Base-by-base conservation (phyloP, 2,113 vertebrate genomes). In the Hoplias malabaricus region DNA sequence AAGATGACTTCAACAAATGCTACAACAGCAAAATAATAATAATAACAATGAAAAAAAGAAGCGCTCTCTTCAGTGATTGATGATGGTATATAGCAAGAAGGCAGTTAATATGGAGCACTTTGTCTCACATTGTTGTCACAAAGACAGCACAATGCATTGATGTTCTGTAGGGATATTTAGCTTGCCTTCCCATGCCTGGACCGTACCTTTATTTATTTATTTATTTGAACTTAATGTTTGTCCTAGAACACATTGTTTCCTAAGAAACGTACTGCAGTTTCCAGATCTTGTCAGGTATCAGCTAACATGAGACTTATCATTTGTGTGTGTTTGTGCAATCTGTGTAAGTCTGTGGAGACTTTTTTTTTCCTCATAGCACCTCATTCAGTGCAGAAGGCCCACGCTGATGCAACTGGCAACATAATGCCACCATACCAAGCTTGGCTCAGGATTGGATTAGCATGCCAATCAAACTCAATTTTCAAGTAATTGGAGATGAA, bases 41-140 rank as follows among this genome's bases (percentile, higher is more conserved):
- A 80, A 84, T 61, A 77, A 69, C 78, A 77, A 83, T 73, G 81
- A 75, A 80, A 75, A 81, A 81, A 85, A 80, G 73, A 81, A 81
- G 84, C 59, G 77, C 69, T 57, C 79, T 80, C 63, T 21, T 16
- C 59, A 61, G 84, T 89, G 90, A 93, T 91, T 90, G 89, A 91
- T 90, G 89, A 90, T 85, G 83, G 84, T 83, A 88, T 86, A 85
- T 85, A 89, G 87, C 84, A 84, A 80, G 79, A 40, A 86, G 86
- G 16, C 54, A 14, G 75, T 57, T 78, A 59, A 69, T 78, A 65
- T 53, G 25, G 43, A 73, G 40, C 13, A 63, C 67, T 59, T 50
- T 65, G 36, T 57, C 67, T 33, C 36, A 33, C 79, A 19, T 63
- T 71, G 56, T 57, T 76, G 59, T 56, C 34, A 36, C 23, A 38